Conservation (phyloP, 2,888 invertebrate genomes). For the Tipula unca region DNA sequence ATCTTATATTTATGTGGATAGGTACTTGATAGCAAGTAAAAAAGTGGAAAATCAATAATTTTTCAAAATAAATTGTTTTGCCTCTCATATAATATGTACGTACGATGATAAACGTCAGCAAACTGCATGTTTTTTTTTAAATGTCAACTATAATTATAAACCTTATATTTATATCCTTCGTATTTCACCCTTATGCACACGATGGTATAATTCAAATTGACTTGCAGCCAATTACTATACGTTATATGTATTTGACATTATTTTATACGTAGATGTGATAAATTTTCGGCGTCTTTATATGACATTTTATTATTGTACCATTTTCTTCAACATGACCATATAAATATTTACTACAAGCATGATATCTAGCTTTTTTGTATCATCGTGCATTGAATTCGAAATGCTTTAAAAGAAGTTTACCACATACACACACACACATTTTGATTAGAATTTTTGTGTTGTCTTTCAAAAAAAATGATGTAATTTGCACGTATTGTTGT, state of each 20-base stretch:
- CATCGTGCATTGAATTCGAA: background rate
- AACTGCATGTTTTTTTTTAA: background rate
- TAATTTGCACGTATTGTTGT: background rate
- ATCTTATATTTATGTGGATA: background rate
- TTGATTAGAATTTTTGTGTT: background rate
- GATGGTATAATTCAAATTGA: background rate
- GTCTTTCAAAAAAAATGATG: background rate
- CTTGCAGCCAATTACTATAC: background rate
- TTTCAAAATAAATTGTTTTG: background rate
- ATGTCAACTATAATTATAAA: background rate
- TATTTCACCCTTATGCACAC: background rate
- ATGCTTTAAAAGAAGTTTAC: background rate
- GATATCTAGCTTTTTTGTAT: background rate
- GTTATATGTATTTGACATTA: background rate
- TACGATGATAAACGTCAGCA: background rate
- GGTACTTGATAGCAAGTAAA: too few relatives aligned
- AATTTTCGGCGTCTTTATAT: background rate
- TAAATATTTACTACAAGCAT: background rate
- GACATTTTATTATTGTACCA: background rate
- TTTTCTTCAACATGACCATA: background rate
- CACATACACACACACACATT: background rate
- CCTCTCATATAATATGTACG: background rate
- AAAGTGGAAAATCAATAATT: background rate
- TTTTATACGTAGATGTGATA: background rate
- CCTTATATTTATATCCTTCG: background rate